Base-by-base conservation (phyloP, 2,888 invertebrate species). In the Sinotaia quadrata region DNA sequence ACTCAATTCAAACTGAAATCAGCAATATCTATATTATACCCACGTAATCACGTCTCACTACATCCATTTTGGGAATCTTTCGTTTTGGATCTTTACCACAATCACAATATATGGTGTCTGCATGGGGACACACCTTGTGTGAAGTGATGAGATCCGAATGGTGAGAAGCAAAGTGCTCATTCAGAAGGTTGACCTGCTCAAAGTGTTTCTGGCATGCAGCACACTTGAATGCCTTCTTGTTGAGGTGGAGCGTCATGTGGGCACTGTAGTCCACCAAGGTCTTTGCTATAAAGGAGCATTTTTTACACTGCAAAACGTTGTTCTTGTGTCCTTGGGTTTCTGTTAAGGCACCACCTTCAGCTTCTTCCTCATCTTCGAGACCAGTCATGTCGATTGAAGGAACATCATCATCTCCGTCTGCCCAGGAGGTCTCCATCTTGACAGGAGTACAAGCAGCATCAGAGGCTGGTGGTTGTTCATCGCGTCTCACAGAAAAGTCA, bases 131-230 rank as follows among this genome's bases (percentile, higher is more conserved):
- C 15, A 67, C 66, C 66, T 81, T 80, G 72, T 81, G 81, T 57
- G 82, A 81, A 31, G 79, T 77, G 31, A 82, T 82, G 68, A 81
- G 80, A 41, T 83, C 79, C 29, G 78, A 58, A 72, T 87, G 87
- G 36, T 75, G 61, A 24, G 79, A 77, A n/a, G 75, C 65, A 73
- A 87, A 87, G 78, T 87, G 87, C 34, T 78, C 75, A 73, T 87
- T 87, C 21, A 87, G 78, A 21, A 83, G 82, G 49, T 84, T 83
- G 34, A 84, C 77, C 52, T 80, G 75, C 56, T 74, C 76, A 71
- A 85, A 86, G 69, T 81, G 80, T 54, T 81, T 76, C 63, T 83
- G 79, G 73, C 87, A 87, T 69, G 85, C 82, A 5, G 84, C 84
- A 76, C 87, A 87, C 67, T 82, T 83, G 73, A 83, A 83, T n/a